Evolutionary conservation across 2,113 vertebrate species (phyloP), one percentile per base, ranked within the genome.

Genomic region (Indri indri): DNA sequence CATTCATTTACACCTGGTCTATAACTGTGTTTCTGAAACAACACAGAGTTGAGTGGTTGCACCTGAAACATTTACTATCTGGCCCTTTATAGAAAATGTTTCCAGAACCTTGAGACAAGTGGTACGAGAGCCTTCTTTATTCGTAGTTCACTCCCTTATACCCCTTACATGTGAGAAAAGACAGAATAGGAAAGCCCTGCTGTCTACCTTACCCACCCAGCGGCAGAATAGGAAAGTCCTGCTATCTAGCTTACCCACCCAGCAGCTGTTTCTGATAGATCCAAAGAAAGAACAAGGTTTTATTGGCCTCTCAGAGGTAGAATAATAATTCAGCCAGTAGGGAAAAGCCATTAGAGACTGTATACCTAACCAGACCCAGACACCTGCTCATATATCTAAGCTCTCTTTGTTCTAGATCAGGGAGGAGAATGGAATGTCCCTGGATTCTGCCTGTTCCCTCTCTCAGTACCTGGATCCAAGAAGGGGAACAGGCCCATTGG

Each of bases 401-500:
- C 34, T 8, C 30, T 68, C 10, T 61, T 86, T 57, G 22, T 45
- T 88, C 57, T 82, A 76, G 50, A 54, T n/a, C 20, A 34, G 14
- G 42, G 47, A 54, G 18, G 4, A 47, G 10, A 70, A 66, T 2
- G 14, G 34, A 32, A 18, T 59, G 42, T 57, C 47, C 34, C 18
- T 70, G 45, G 20, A 88, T 37, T 59, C 32, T 63, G 1, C 37
- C 45, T 54, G 7, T 37, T 23, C 8, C 27, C 37, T n/a, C 10
- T 50, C 77, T 88, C 23, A 95, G 40, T 20, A 61, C 42, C 34
- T 68, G 32, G 20, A 42, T 77, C 37, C 32, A 16, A 76, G 71
- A 61, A 0, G 0, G 0, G 20, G 18, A 6, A 32, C 13, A 68
- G 22, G 3, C 17, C 40, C 22, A 34, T 45, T 23, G 66, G 2